Percentiles rank a stretch among this genome's conserved stretches.
Conservation (phyloP, 2,113 vertebrate species). For the Aegotheles bennettii region DNA sequence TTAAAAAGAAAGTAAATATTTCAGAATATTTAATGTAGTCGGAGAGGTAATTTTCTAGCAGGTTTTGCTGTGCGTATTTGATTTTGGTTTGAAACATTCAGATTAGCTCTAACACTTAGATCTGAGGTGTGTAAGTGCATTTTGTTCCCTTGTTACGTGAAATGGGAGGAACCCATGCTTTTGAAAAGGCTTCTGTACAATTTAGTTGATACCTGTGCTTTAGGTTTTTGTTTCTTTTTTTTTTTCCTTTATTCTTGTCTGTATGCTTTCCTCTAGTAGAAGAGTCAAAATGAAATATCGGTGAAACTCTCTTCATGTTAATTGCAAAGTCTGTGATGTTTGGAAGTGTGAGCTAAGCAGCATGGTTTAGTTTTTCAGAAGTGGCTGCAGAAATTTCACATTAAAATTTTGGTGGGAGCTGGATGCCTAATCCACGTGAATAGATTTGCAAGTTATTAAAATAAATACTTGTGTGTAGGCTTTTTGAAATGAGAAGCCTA, state of each 20-base stretch:
- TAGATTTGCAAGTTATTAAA: background rate
- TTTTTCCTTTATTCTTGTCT: background rate
- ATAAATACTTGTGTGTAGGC: background rate
- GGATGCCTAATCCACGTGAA: background rate
- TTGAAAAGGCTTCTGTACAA: background rate
- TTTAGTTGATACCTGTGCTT: background rate
- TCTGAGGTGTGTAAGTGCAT: background rate
- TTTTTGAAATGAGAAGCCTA: background rate
- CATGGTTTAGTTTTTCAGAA: background rate
- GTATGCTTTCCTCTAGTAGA: background rate
- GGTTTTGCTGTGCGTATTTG: background rate
- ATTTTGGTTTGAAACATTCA: background rate
- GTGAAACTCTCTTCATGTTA: background rate
- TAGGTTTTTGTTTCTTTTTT: background rate
- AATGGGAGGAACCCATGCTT: background rate
- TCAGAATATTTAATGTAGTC: background rate
- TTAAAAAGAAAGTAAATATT: constrained; percentile 37
- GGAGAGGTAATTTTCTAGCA: background rate
- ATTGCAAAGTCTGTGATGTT: background rate
- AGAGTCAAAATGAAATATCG: background rate
- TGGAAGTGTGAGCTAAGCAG: background rate
- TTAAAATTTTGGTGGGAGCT: background rate
- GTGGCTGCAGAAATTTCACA: background rate
- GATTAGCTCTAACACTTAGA: background rate
- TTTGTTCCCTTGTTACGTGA: background rate